Percentiles rank a stretch among this genome's conserved stretches.
Evolutionary conservation across 2,888 invertebrate genomes (phyloP).

Genomic region (Physocephala rufipes): DNA sequence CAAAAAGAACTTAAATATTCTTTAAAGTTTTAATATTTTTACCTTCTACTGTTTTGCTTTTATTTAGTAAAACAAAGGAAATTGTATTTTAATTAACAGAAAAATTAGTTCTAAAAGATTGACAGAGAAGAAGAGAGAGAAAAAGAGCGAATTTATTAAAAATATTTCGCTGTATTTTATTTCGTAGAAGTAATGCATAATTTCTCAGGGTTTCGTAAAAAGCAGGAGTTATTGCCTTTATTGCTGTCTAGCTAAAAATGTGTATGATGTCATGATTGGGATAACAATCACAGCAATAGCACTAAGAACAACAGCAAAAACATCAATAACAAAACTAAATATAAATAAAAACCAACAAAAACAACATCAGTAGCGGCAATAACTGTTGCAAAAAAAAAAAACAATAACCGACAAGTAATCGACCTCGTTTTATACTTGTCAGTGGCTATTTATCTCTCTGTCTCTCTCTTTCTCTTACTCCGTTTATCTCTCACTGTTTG

Average conservation of each 20-base stretch:
- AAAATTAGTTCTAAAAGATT: neutral
- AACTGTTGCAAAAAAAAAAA: conserved; percentile 11
- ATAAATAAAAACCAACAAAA: too few relatives aligned
- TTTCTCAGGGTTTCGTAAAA: neutral
- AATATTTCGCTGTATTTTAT: conserved; percentile 20
- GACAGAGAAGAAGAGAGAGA: neutral
- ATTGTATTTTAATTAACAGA: neutral
- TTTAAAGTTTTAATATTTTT: too few relatives aligned
- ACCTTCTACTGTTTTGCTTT: too few relatives aligned
- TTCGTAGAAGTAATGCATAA: too few relatives aligned
- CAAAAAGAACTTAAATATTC: too few relatives aligned
- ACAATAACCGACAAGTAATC: neutral
- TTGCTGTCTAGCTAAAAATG: neutral
- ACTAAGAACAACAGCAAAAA: conserved; percentile 17
- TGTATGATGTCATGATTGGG: conserved; percentile 5
- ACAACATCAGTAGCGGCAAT: neutral
- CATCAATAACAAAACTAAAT: neutral
- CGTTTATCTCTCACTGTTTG: neutral
- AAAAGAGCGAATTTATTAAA: neutral
- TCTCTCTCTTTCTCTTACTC: too few relatives aligned
- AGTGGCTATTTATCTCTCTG: neutral
- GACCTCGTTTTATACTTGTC: conserved; percentile 24
- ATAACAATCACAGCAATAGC: neutral
- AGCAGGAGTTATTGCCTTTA: neutral
- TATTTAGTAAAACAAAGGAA: too few relatives aligned